These are phyloP conservation scores for Agraylea sexmaculata DNA, from an alignment of 1,140 invertebrate species.

Conservation along the genomic window DNA sequence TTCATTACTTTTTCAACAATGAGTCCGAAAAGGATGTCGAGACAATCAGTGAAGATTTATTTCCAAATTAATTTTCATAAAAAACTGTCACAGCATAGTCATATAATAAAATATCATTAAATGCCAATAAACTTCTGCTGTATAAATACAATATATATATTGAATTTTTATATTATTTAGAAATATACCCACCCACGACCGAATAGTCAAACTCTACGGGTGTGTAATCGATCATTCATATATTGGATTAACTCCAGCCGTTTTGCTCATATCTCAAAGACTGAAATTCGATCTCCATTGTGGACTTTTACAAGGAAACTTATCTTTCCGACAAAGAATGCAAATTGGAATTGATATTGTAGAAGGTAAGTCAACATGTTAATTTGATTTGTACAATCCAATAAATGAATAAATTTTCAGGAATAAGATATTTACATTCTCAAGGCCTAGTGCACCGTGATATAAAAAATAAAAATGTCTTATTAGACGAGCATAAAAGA, in stretches of 20 bases:
- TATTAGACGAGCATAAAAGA: slow-evolving; percentile 59
- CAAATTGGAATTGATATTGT: slow-evolving; percentile 75
- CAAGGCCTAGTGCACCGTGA: slow-evolving; percentile 80
- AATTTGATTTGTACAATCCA: background rate
- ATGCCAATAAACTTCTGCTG: too few species aligned
- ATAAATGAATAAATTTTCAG: slow-evolving; percentile 19
- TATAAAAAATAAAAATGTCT: slow-evolving; percentile 83
- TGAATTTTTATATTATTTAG: slow-evolving; percentile 40
- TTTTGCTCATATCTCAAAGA: slow-evolving; percentile 66
- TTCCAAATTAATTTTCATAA: too few species aligned
- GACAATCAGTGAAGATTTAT: too few species aligned
- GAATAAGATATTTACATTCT: slow-evolving; percentile 79
- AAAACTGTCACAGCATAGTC: too few species aligned
- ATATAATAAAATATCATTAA: too few species aligned
- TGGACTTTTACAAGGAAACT: slow-evolving; percentile 55
- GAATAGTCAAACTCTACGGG: slow-evolving; percentile 69
- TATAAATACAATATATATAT: too few species aligned
- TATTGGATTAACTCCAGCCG: slow-evolving; percentile 56
- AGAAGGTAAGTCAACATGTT: slow-evolving; percentile 37
- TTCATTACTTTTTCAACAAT: too few species aligned
- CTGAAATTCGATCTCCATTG: slow-evolving; percentile 69
- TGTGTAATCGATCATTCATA: slow-evolving; percentile 76
- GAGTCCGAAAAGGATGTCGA: too few species aligned
- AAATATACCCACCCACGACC: slow-evolving; percentile 71
- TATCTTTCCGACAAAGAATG: slow-evolving; percentile 56